A percentile compares a stretch with the other conserved stretches of the same genome.
phyloP scores from a whole-genome alignment of 2,797 vertebrate genomes.

The Echiichthys vipera region DNA sequence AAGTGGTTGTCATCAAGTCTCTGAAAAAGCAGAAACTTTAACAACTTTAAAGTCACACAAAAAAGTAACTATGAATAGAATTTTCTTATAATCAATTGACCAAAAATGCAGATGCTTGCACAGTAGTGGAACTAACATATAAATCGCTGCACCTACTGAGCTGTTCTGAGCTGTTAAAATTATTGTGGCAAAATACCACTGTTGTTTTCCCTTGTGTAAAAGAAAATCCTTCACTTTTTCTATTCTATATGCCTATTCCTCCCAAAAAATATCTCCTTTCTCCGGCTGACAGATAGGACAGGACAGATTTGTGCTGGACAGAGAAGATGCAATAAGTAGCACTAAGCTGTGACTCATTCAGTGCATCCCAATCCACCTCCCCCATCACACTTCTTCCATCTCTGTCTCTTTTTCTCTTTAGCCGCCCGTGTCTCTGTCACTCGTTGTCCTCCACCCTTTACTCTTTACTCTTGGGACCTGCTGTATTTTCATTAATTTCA shows the following conservation, averaged over 20 bases:
- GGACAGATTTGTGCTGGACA: conserved; percentile 54
- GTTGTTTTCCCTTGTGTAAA: not conserved
- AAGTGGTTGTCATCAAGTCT: not conserved
- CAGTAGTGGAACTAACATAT: not conserved
- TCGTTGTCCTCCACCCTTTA: conserved; percentile 41
- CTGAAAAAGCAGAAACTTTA: not conserved
- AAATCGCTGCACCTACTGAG: not conserved
- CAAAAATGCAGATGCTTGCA: not conserved
- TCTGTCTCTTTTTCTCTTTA: conserved; percentile 6
- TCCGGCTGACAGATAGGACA: conserved; percentile 34
- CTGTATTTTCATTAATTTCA: conserved; percentile 67
- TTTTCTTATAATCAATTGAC: not conserved
- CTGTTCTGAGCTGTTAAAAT: not conserved
- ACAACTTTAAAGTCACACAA: not conserved
- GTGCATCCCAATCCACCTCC: conserved; percentile 48
- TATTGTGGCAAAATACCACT: not conserved
- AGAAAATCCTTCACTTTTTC: not conserved
- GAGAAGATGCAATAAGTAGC: conserved; percentile 61
- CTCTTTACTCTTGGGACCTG: conserved; percentile 32
- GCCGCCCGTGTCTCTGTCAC: conserved; percentile 19
- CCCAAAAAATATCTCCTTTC: not conserved
- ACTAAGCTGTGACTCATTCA: conserved; percentile 70
- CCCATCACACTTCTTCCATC: conserved; percentile 43
- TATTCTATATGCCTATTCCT: not conserved
- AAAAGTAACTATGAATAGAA: not conserved